Conservation (phyloP, 2,113 vertebrate genomes). For the Myotis lucifugus region DNA sequence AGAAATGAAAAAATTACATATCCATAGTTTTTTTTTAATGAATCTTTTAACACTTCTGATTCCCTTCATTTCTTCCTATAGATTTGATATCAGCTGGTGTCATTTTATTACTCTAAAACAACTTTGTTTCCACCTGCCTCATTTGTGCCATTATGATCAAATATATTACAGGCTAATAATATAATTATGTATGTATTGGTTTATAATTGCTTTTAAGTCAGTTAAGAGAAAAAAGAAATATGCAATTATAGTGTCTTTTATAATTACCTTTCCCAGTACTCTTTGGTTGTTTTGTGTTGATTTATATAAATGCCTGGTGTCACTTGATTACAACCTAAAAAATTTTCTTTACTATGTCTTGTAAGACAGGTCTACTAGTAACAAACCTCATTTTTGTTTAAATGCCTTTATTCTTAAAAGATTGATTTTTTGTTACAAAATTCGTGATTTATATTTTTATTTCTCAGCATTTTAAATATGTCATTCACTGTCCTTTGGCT, state of each 20-base stretch:
- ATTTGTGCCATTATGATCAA: background rate
- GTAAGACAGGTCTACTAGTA: background rate
- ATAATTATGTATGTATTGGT: background rate
- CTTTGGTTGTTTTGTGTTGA: background rate
- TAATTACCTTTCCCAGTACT: background rate
- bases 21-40: background rate
- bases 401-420: background rate
- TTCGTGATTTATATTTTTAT: background rate
- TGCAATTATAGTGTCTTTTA: background rate
- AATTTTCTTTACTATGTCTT: background rate
- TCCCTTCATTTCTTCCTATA: background rate
- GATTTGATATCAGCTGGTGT: background rate
- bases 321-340: background rate
- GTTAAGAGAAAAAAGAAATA: background rate
- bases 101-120: background rate
- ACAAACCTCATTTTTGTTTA: background rate
- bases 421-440: background rate
- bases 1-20: background rate
- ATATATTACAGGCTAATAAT: background rate
- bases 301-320: background rate
- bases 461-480: background rate
- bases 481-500: background rate
- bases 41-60: background rate
- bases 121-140: background rate
- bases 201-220: slow-evolving; percentile 37